Conservation (phyloP, 2,113 vertebrate genomes). For the Struthio camelus region DNA sequence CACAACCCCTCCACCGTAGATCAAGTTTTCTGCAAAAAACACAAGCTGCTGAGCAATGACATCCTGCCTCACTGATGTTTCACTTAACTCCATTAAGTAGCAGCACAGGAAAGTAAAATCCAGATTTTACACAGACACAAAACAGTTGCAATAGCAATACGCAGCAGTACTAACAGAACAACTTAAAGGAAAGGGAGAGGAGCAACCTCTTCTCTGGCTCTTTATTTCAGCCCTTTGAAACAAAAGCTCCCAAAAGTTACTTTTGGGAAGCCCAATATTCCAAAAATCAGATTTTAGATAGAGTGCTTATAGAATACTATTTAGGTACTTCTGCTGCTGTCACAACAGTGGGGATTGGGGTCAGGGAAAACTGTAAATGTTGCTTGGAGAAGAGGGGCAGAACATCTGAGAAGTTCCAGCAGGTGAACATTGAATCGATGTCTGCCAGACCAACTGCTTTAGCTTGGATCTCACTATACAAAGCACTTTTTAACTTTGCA, state of each 20-base stretch:
- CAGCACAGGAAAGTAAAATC: neutral
- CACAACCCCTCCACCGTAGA: neutral
- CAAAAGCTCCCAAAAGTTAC: neutral
- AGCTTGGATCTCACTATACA: neutral
- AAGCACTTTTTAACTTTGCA: neutral
- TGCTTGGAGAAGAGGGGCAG: neutral
- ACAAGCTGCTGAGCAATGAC: rapidly evolving
- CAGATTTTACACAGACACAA: no score
- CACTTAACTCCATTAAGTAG: rapidly evolving
- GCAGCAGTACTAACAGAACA: neutral
- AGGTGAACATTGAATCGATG: neutral
- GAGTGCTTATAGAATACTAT: neutral
- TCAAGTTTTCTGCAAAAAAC: neutral
- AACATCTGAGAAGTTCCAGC: neutral
- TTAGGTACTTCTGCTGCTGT: neutral
- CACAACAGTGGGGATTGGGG: neutral
- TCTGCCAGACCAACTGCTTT: neutral
- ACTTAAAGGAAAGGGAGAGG: neutral
- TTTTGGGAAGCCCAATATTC: neutral
- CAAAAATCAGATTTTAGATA: neutral
- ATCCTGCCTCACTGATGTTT: neutral
- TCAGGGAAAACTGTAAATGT: neutral
- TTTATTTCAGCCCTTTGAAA: neutral
- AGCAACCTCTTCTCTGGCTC: neutral
- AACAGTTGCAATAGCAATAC: neutral